These are phyloP conservation scores for Percina caprodes DNA, from an alignment of 2,113 vertebrate species.

Conservation along the genomic window DNA sequence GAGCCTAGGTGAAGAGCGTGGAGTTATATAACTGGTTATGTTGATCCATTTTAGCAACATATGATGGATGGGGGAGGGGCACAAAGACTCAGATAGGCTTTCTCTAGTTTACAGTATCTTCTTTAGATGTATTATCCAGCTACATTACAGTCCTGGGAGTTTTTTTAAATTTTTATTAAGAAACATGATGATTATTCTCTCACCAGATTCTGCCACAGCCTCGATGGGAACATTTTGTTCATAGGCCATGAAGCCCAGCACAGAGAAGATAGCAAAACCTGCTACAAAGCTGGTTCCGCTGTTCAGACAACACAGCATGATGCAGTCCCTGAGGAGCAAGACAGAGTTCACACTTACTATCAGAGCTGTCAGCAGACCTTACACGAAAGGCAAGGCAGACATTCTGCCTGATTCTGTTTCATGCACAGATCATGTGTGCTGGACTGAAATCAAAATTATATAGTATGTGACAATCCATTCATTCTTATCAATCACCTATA, in stretches of 20 bases:
- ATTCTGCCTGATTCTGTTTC: neutral
- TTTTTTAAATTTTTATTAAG: neutral
- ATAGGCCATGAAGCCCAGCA: conserved; percentile 98
- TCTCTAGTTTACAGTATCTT: neutral
- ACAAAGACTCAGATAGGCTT: neutral
- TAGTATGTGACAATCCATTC: neutral
- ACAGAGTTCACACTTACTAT: conserved; percentile 28
- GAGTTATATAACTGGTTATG: conserved; percentile 55
- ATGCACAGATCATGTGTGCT: neutral
- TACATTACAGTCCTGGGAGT: neutral
- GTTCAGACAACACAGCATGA: conserved; percentile 98
- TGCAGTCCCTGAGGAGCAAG: conserved; percentile 89
- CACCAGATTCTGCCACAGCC: conserved; percentile 97
- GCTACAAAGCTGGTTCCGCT: conserved; percentile 98
- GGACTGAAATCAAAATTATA: neutral
- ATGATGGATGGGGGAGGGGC: neutral
- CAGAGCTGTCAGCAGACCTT: neutral
- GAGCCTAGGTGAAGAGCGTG: conserved; percentile 48
- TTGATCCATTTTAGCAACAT: conserved; percentile 43
- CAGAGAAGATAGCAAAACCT: conserved; percentile 98
- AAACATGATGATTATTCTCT: conserved; percentile 56
- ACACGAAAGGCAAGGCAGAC: neutral
- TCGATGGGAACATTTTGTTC: conserved; percentile 97
- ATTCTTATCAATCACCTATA: neutral
- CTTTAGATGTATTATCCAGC: neutral